These are phyloP conservation scores for Scyliorhinus canicula DNA, from an alignment of 2,797 vertebrate species.

Conservation along the genomic window DNA sequence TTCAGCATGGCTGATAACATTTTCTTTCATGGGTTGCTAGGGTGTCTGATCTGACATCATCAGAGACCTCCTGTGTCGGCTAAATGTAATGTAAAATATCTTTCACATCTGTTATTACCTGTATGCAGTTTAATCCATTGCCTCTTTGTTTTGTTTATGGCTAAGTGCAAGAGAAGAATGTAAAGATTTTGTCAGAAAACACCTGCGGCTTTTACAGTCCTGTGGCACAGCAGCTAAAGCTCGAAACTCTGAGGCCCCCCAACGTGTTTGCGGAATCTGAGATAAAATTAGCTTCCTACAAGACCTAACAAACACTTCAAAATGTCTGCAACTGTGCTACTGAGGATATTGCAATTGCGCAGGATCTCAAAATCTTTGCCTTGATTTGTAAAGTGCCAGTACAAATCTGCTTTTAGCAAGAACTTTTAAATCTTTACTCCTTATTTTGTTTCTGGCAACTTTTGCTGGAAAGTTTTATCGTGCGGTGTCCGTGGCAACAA, in stretches of 20 bases:
- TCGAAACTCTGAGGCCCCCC: constrained; percentile 41
- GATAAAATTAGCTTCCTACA: constrained; percentile 44
- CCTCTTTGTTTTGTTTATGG: constrained; percentile 57
- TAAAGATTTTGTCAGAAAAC: constrained; percentile 46
- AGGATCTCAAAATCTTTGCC: background rate
- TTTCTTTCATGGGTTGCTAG: constrained; percentile 21
- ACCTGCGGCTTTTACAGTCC: constrained; percentile 43
- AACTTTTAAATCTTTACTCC: background rate
- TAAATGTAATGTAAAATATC: constrained; percentile 43
- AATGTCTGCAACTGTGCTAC: constrained; percentile 21
- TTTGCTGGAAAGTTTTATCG: background rate
- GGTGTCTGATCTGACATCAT: constrained; percentile 20
- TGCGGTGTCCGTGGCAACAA: constrained; percentile 40
- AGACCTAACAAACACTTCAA: constrained; percentile 40
- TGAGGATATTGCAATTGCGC: background rate
- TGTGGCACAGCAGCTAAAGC: constrained; percentile 39
- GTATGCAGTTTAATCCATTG: constrained; percentile 54
- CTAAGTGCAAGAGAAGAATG: constrained; percentile 54
- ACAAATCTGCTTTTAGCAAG: background rate
- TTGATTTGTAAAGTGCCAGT: background rate
- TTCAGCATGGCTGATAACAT: constrained; percentile 24
- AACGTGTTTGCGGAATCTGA: constrained; percentile 44
- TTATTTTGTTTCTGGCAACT: background rate
- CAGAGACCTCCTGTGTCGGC: constrained; percentile 33
- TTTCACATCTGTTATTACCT: constrained; percentile 49